Evolutionary conservation across 2,888 invertebrate species (phyloP), one percentile per base, ranked within the genome.

Genomic region (Hydrotaea cyrtoneurina): DNA sequence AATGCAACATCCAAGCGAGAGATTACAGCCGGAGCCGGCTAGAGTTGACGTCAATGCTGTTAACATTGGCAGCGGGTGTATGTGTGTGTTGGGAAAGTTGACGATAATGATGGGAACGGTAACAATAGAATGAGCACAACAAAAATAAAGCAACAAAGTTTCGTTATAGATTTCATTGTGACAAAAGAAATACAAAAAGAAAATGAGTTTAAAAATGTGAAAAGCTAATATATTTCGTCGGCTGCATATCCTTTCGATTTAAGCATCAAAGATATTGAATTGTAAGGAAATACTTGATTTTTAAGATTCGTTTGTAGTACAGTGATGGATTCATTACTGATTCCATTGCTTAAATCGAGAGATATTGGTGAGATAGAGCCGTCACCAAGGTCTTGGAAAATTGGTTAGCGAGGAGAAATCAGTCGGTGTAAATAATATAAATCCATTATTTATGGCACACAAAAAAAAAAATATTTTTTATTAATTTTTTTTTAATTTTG

Each of bases 101-200:
- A 69, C 69, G 69, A 69, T 69, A 46, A 69, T 69, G 69, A 69
- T 69, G 13, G 69, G 69, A 23, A 46, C 13, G 19, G 11, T 46
- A 21, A 46, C 69, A 69, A 69, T 31, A 62, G 21, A 69, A 69
- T 39, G 43, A 69, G 23, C n/a, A n/a, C n/a, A n/a, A n/a, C n/a
- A n/a, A n/a, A n/a, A n/a, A n/a, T n/a, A n/a, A n/a, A 69, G 19
- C 59, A 43, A 66, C 66, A 69, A 69, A 69, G 69, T 69, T 69
- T 69, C 23, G 3, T 69, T 43, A 43, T 43, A 23, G 23, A 69
- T 69, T 69, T 46, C 23, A 69, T 69, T 21, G 39, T 66, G 66
- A 66, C 19, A 43, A 31, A 31, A 39, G 19, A 43, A 21, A 59
- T 23, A 59, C 26, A 26, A 59, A 59, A 23, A 26, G 59, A 59